phyloP scores from a whole-genome alignment of 2,113 vertebrate genomes.

The Poecilia latipinna region DNA sequence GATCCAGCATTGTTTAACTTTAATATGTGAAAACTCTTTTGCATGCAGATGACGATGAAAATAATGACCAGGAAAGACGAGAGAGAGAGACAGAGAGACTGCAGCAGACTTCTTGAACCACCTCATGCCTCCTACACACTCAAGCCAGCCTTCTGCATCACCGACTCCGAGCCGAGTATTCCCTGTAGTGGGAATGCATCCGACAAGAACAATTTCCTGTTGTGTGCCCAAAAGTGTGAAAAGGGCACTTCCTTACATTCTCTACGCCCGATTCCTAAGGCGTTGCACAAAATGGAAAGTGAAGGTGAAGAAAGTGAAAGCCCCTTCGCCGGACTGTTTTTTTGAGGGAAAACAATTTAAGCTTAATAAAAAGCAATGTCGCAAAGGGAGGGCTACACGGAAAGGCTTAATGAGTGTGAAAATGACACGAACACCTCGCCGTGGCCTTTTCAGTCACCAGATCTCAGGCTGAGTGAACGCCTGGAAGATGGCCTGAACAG shows the following conservation, averaged over 20 bases:
- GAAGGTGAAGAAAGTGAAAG: background rate
- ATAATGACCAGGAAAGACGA: background rate
- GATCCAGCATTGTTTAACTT: background rate
- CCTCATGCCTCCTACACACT: background rate
- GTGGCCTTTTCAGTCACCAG: background rate
- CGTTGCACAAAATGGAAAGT: background rate
- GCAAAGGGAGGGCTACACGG: background rate
- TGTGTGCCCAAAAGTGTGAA: constrained; percentile 2
- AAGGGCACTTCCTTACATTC: background rate
- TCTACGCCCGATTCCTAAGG: background rate
- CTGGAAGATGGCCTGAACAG: background rate
- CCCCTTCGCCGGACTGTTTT: background rate
- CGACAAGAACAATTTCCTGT: background rate
- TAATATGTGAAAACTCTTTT: background rate
- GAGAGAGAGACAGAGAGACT: too few species aligned
- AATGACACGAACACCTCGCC: background rate
- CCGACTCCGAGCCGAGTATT: background rate
- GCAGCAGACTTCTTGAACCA: background rate
- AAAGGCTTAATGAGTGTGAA: background rate
- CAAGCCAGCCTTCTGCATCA: background rate
- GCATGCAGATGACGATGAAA: background rate
- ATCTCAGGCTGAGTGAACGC: constrained; percentile 16
- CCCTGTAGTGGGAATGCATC: constrained; percentile 1
- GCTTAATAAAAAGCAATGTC: background rate
- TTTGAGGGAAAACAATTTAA: background rate